phyloP scores from a whole-genome alignment of 2,888 invertebrate genomes.

The Clistopyga incitator region DNA sequence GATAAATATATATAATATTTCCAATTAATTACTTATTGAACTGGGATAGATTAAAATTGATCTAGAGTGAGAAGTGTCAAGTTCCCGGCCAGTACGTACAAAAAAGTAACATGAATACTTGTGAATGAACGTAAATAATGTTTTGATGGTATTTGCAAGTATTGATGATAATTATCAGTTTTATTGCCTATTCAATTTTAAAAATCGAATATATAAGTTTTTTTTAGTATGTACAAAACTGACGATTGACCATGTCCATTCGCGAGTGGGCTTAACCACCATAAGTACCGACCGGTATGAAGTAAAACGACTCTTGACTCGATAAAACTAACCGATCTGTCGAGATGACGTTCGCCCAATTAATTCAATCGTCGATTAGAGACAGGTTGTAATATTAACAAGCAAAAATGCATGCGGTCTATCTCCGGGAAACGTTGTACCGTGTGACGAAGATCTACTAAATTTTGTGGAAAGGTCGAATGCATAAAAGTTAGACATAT shows the following conservation, averaged over 20 bases:
- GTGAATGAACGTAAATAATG: no score
- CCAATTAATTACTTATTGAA: no score
- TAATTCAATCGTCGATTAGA: constrained; percentile 9
- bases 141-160: no score
- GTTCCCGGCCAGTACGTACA: no score
- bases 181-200: not conserved
- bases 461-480: constrained; percentile 46
- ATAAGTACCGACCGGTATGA: not conserved
- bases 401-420: not conserved
- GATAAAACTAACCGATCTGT: not conserved
- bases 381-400: constrained; percentile 26
- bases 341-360: not conserved
- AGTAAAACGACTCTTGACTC: not conserved
- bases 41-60: no score
- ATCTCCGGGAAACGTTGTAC: constrained; percentile 9
- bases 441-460: constrained; percentile 43
- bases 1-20: no score
- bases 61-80: no score
- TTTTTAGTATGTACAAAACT: not conserved
- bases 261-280: no score
- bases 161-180: no score
- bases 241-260: no score
- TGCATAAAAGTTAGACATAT: constrained; percentile 50
- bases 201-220: not conserved
- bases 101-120: no score